phyloP scores from a whole-genome alignment of 2,888 invertebrate species.

The Linyphia triangularis region DNA sequence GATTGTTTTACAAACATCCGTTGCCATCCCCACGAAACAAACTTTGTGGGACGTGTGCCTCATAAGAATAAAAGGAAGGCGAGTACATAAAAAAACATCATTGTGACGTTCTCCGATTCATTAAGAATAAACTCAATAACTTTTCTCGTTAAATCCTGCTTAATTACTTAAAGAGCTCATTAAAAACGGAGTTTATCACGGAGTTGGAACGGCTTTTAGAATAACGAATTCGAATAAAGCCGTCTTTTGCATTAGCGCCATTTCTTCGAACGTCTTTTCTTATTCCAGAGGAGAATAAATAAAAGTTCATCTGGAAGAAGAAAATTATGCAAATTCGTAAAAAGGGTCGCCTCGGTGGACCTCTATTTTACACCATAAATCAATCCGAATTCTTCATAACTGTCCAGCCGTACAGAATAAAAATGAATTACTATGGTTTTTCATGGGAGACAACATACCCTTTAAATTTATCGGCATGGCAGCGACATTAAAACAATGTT shows the following conservation, averaged over 20 bases:
- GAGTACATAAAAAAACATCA: slow-evolving; percentile 18
- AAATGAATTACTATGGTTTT: slow-evolving; percentile 44
- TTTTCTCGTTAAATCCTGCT: slow-evolving; percentile 68
- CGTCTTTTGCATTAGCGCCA: slow-evolving; percentile 12
- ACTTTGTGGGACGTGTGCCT: background rate
- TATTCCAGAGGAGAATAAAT: background rate
- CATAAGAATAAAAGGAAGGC: background rate
- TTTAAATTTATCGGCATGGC: slow-evolving; percentile 49
- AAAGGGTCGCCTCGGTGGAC: slow-evolving; percentile 19
- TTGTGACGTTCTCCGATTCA: slow-evolving; percentile 51
- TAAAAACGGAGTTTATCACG: slow-evolving; percentile 61
- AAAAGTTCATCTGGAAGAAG: background rate
- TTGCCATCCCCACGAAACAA: background rate
- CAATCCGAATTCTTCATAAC: slow-evolving; percentile 67
- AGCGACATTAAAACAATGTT: slow-evolving; percentile 67
- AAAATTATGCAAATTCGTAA: slow-evolving; percentile 59
- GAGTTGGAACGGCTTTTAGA: slow-evolving; percentile 32
- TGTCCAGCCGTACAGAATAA: slow-evolving; percentile 51
- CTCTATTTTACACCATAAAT: slow-evolving; percentile 43
- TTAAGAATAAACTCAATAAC: slow-evolving; percentile 69
- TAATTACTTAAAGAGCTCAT: slow-evolving; percentile 70
- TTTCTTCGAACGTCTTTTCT: background rate
- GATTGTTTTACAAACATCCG: slow-evolving; percentile 59
- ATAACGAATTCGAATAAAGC: slow-evolving; percentile 12
- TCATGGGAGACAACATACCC: slow-evolving; percentile 31